A percentile compares a stretch with the other conserved stretches of the same genome.
Evolutionary conservation across 2,888 invertebrate species (phyloP).

Genomic region (Heliconius ethilla): DNA sequence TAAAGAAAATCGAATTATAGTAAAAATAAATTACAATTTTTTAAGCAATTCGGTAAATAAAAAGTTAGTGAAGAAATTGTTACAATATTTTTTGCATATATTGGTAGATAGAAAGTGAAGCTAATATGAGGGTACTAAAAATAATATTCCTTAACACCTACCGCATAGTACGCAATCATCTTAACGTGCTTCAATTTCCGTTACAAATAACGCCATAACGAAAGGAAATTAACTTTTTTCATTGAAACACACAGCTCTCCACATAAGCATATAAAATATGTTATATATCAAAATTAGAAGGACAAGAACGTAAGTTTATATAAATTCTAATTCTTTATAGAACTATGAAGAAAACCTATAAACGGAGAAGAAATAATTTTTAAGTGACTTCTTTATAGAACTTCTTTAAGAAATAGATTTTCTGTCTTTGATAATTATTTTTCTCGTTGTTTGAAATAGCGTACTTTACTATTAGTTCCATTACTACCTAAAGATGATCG

Average conservation of each 20-base stretch:
- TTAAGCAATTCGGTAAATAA: neutral
- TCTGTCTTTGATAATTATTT: no score
- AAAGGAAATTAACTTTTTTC: conserved; percentile 30
- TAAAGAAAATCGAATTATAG: no score
- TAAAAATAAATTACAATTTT: no score
- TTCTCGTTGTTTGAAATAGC: no score
- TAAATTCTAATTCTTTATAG: neutral
- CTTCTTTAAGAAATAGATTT: no score
- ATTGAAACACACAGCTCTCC: conserved; percentile 14
- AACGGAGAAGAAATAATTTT: no score
- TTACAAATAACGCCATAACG: conserved; percentile 20
- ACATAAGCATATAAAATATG: neutral
- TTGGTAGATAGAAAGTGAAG: neutral
- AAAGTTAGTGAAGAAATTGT: neutral
- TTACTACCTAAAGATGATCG: no score
- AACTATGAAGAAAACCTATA: neutral
- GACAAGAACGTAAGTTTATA: neutral
- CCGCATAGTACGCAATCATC: conserved; percentile 3
- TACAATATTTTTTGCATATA: neutral
- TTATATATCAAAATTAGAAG: neutral
- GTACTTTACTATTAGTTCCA: no score
- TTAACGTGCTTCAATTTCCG: conserved; percentile 29
- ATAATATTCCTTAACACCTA: neutral
- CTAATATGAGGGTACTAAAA: neutral
- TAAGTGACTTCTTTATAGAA: no score